Conservation (phyloP, 2,888 invertebrate genomes). For the Dicroscelio sp. region DNA sequence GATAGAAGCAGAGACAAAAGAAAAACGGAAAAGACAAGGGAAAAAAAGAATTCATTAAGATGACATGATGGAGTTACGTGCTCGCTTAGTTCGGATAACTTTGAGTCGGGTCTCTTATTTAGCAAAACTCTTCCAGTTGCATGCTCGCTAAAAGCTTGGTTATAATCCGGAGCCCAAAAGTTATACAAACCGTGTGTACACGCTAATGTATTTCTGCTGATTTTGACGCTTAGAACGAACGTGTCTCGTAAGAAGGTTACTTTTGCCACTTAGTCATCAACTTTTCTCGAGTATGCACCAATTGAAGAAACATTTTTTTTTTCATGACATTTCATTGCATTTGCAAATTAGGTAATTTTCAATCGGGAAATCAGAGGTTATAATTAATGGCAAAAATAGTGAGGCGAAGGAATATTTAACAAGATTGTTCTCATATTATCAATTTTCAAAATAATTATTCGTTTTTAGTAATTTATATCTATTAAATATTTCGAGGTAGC, state of each 20-base stretch:
- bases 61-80: constrained; percentile 36
- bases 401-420: too few relatives aligned
- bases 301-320: neutral
- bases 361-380: neutral
- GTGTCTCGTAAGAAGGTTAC: constrained; percentile 31
- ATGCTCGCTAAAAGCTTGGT: constrained; percentile 42
- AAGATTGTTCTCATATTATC: too few relatives aligned
- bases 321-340: neutral
- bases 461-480: too few relatives aligned
- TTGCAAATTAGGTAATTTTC: constrained; percentile 6
- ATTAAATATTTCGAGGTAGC: too few relatives aligned
- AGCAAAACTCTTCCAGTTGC: constrained; percentile 61
- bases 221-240: constrained; percentile 38
- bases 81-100: constrained; percentile 52
- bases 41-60: constrained; percentile 57
- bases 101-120: constrained; percentile 54
- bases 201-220: constrained; percentile 54
- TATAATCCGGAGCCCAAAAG: constrained; percentile 50
- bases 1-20: neutral
- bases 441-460: too few relatives aligned
- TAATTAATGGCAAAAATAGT: neutral
- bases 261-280: constrained; percentile 17
- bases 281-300: neutral
- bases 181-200: neutral
- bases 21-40: too few relatives aligned